These are phyloP conservation scores for Philypnodon macrostomus DNA, from an alignment of 2,797 vertebrate species.

Conservation along the genomic window DNA sequence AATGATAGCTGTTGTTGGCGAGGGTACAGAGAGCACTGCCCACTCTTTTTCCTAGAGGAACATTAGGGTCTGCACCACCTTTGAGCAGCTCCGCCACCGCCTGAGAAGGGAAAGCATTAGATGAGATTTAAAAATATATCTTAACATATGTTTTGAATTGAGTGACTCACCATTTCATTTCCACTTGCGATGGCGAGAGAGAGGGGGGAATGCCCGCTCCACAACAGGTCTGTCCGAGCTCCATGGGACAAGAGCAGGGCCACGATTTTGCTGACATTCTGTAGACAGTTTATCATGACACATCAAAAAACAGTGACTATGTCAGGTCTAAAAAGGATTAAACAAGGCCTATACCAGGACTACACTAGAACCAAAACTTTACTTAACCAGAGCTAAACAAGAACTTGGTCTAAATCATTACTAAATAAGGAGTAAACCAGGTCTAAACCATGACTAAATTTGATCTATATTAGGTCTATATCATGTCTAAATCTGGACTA, in stretches of 20 bases:
- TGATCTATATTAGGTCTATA: too few species aligned
- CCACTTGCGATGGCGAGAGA: slow-evolving; percentile 86
- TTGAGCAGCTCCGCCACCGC: slow-evolving; percentile 81
- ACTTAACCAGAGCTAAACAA: too few species aligned
- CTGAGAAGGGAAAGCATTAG: slow-evolving; percentile 50
- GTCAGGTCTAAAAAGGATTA: too few species aligned
- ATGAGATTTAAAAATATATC: too few species aligned
- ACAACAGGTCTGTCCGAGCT: slow-evolving; percentile 77
- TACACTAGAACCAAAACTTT: too few species aligned
- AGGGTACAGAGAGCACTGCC: slow-evolving; percentile 81
- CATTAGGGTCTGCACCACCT: slow-evolving; percentile 81
- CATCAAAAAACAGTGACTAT: too few species aligned
- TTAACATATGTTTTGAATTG: neutral
- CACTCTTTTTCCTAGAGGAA: slow-evolving; percentile 68
- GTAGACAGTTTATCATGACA: slow-evolving; percentile 1
- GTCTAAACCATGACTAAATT: too few species aligned
- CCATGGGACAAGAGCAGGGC: slow-evolving; percentile 77
- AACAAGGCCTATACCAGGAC: too few species aligned
- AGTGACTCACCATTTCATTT: slow-evolving; percentile 78
- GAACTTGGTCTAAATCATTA: too few species aligned
- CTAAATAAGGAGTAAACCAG: too few species aligned
- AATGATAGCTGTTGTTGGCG: slow-evolving; percentile 74
- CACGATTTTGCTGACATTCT: slow-evolving; percentile 79
- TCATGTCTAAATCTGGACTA: too few species aligned
- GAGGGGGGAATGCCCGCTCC: slow-evolving; percentile 88